Conservation (phyloP, 2,888 invertebrate species). For the Torymus auratus region DNA sequence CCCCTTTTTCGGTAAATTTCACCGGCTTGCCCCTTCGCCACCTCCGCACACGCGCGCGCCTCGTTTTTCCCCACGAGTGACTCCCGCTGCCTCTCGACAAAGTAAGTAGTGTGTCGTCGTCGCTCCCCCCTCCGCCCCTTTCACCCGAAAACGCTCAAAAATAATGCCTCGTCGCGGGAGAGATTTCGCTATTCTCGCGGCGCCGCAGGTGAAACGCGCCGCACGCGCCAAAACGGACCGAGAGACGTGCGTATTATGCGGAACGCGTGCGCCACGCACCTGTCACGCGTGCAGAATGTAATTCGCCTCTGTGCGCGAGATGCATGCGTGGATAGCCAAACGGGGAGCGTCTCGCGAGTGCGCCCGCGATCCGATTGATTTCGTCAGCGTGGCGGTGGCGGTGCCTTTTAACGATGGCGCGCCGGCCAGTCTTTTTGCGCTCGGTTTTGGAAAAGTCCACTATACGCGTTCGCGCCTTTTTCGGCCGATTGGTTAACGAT, state of each 20-base stretch:
- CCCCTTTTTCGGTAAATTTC: conserved; percentile 54
- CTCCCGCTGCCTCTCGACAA: too few species aligned
- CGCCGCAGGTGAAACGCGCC: conserved; percentile 24
- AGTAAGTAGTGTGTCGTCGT: too few species aligned
- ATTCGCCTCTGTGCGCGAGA: conserved; percentile 9
- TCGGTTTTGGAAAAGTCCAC: conserved; percentile 24
- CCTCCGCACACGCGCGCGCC: neutral
- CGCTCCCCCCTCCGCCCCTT: neutral
- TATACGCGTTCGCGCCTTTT: too few species aligned
- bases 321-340: conserved; percentile 9
- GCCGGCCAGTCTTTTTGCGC: neutral
- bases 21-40: conserved; percentile 18
- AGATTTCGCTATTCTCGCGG: conserved; percentile 2
- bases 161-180: too few species aligned
- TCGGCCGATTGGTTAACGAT: too few species aligned
- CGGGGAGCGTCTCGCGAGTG: neutral
- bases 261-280: conserved; percentile 5
- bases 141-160: neutral
- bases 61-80: conserved; percentile 11
- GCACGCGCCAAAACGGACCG: too few species aligned
- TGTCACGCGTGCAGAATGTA: conserved; percentile 26
- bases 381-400: neutral
- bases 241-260: neutral
- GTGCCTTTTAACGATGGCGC: conserved; percentile 5
- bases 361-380: neutral